Conservation (phyloP, 1,140 invertebrate genomes). For the Aphidius ervi region DNA sequence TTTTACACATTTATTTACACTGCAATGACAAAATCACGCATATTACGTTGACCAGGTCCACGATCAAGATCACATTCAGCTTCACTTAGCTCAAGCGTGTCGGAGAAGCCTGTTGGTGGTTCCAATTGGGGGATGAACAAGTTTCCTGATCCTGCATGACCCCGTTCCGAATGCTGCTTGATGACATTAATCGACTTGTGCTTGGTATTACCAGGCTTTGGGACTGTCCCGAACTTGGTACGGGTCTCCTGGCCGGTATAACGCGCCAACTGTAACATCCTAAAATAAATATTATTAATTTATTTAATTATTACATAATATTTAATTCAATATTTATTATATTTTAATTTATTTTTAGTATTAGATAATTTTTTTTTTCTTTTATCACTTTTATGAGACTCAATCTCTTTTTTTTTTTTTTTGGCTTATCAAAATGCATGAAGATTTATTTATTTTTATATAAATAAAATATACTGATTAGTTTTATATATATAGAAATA, state of each 20-base stretch:
- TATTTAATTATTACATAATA: constrained; percentile 1
- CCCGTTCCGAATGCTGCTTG: constrained; percentile 50
- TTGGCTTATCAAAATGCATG: too few relatives aligned
- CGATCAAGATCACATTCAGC: constrained; percentile 53
- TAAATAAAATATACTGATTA: too few relatives aligned
- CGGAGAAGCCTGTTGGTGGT: constrained; percentile 58
- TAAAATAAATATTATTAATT: constrained; percentile 25
- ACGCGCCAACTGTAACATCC: constrained; percentile 53
- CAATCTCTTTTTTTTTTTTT: not conserved
- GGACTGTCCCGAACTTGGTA: constrained; percentile 50
- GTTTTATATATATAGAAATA: too few relatives aligned
- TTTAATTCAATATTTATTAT: not conserved
- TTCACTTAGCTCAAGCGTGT: constrained; percentile 57
- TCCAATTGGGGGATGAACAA: constrained; percentile 59
- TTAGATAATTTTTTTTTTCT: too few relatives aligned
- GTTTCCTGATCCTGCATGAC: constrained; percentile 50
- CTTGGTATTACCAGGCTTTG: constrained; percentile 51
- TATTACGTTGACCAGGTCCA: constrained; percentile 38
- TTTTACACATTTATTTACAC: constrained; percentile 46
- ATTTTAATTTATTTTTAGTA: too few relatives aligned
- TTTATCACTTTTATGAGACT: not conserved
- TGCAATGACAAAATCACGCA: constrained; percentile 53
- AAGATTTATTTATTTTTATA: too few relatives aligned
- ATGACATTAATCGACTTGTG: constrained; percentile 50
- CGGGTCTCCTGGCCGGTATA: constrained; percentile 53